Evolutionary conservation across 2,797 vertebrate genomes (phyloP).

Genomic region (Cetoscarus ocellatus): DNA sequence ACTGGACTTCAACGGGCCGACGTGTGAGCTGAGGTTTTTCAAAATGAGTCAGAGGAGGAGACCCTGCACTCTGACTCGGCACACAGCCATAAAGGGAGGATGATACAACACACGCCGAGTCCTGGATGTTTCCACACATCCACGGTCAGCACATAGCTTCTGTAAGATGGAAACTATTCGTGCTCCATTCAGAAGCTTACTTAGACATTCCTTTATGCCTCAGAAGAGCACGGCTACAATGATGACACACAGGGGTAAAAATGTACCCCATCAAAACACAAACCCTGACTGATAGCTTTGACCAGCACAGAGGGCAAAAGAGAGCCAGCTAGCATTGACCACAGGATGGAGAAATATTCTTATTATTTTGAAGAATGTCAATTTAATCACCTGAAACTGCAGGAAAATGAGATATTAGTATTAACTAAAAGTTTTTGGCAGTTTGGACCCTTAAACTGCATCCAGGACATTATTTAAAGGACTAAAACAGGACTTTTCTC

Average conservation of each 20-base stretch:
- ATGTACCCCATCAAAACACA: conserved; percentile 4
- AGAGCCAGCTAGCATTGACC: no score
- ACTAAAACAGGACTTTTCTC: no score
- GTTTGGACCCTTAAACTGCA: no score
- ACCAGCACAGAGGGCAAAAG: no score
- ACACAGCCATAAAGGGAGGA: conserved; percentile 3
- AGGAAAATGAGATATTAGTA: no score
- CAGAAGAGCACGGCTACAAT: conserved; percentile 9
- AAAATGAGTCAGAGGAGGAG: background rate
- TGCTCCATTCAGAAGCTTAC: conserved; percentile 39
- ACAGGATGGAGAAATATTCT: no score
- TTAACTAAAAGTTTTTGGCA: no score
- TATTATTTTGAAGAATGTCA: no score
- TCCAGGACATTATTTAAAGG: no score
- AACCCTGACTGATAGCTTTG: background rate
- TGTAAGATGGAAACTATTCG: conserved; percentile 45
- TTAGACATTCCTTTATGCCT: conserved; percentile 42
- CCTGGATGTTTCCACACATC: conserved; percentile 22
- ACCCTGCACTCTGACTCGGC: background rate
- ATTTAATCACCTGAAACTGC: no score
- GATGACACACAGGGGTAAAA: background rate
- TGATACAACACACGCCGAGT: background rate
- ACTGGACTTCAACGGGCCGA: background rate
- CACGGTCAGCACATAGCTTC: conserved; percentile 13
- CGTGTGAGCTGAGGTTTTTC: conserved; percentile 10